Evolutionary conservation across 2,113 vertebrate genomes (phyloP).

Genomic region (Oncorhynchus nerka): DNA sequence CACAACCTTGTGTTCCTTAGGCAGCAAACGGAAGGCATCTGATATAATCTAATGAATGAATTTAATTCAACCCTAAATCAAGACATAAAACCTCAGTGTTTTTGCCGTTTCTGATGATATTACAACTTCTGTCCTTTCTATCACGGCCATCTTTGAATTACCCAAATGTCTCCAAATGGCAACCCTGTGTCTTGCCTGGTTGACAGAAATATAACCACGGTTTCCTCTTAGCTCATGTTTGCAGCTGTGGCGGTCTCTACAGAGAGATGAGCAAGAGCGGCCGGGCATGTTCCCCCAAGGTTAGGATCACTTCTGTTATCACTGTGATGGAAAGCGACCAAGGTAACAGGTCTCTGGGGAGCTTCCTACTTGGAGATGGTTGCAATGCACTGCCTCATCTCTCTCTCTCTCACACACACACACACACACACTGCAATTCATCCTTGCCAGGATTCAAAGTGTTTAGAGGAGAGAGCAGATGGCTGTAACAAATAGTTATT

Average conservation of each 20-base stretch:
- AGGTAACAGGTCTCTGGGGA: constrained; percentile 65
- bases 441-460: constrained; percentile 6
- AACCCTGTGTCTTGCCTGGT: constrained; percentile 3
- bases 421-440: neutral
- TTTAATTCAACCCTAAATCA: neutral
- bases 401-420: too few relatives aligned
- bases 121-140: neutral
- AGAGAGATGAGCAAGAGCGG: constrained; percentile 37
- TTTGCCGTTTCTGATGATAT: neutral
- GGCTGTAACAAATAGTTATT: constrained; percentile 7
- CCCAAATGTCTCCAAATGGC: neutral
- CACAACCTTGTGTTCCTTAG: too few relatives aligned
- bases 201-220: constrained; percentile 43
- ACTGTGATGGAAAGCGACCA: constrained; percentile 72
- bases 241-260: constrained; percentile 17
- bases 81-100: neutral
- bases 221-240: constrained; percentile 41
- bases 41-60: neutral
- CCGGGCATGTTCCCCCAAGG: constrained; percentile 46
- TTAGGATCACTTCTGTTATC: constrained; percentile 33
- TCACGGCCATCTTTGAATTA: neutral
- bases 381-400: neutral
- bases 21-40: neutral
- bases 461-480: constrained; percentile 13
- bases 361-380: constrained; percentile 35